Evolutionary conservation across 2,888 invertebrate species (phyloP).

Genomic region (Drosophila flavopinicola): DNA sequence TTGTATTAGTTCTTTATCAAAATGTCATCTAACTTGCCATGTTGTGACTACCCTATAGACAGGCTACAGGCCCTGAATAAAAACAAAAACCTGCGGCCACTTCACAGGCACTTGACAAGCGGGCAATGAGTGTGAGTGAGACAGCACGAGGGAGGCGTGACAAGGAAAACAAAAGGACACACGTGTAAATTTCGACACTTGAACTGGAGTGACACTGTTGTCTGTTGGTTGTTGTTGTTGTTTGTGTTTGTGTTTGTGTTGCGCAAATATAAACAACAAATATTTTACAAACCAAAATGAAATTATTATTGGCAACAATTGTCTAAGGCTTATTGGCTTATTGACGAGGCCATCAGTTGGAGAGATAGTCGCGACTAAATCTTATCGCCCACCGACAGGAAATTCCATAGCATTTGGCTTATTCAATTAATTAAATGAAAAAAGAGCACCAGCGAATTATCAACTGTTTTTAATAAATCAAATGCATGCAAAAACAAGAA

Average conservation of each 20-base stretch:
- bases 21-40: no score
- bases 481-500: constrained; percentile 25
- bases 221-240: constrained; percentile 20
- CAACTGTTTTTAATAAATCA: constrained; percentile 45
- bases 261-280: constrained; percentile 66
- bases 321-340: constrained; percentile 54
- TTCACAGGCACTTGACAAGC: constrained; percentile 24
- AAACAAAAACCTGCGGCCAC: constrained; percentile 25
- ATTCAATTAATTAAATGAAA: constrained; percentile 66
- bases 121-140: constrained; percentile 14
- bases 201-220: constrained; percentile 41
- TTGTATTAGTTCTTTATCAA: no score
- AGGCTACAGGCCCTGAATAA: constrained; percentile 4
- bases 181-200: constrained; percentile 69
- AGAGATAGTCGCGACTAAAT: constrained; percentile 25
- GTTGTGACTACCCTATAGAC: not conserved
- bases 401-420: constrained; percentile 46
- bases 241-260: constrained; percentile 48
- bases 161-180: constrained; percentile 60
- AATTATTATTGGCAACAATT: constrained; percentile 63
- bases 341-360: constrained; percentile 34
- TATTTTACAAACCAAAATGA: constrained; percentile 57
- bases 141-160: constrained; percentile 23
- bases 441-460: constrained; percentile 21
- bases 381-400: constrained; percentile 49